These are phyloP conservation scores for Drosophila seguyi DNA, from an alignment of 1,140 invertebrate species.

Conservation along the genomic window DNA sequence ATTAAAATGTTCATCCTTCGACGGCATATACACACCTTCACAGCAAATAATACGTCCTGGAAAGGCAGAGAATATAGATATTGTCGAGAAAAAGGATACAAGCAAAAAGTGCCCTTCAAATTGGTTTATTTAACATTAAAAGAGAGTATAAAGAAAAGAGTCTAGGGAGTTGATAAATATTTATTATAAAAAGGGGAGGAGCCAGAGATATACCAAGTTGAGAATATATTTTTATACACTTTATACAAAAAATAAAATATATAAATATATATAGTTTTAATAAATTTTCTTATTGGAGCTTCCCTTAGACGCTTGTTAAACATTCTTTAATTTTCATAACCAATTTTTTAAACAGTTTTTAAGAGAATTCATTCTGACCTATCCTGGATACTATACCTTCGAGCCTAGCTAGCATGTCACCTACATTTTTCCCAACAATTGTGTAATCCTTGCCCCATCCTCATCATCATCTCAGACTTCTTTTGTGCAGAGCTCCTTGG, in stretches of 20 bases:
- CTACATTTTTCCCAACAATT: background rate
- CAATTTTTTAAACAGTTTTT: background rate
- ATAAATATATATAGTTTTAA: background rate
- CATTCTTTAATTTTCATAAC: background rate
- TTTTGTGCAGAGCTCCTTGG: constrained; percentile 28
- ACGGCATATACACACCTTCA: constrained; percentile 31
- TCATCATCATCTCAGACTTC: constrained; percentile 11
- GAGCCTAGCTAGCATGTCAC: background rate
- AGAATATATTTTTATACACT: background rate
- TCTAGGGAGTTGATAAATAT: background rate
- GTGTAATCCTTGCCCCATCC: constrained; percentile 1
- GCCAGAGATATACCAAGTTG: background rate
- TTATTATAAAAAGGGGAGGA: too few species aligned
- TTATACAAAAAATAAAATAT: background rate
- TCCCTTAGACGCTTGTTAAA: background rate
- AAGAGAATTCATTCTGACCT: background rate
- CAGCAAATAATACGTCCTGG: constrained; percentile 2
- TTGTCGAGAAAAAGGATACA: constrained; percentile 29
- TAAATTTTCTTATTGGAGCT: background rate
- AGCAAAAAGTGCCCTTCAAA: background rate
- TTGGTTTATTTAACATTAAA: background rate
- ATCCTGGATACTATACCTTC: background rate
- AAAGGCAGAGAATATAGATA: constrained; percentile 6
- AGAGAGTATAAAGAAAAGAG: too few species aligned
- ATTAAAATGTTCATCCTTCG: constrained; percentile 75